Evolutionary conservation across 1,140 invertebrate genomes (phyloP).

Genomic region (Octopus sinensis): DNA sequence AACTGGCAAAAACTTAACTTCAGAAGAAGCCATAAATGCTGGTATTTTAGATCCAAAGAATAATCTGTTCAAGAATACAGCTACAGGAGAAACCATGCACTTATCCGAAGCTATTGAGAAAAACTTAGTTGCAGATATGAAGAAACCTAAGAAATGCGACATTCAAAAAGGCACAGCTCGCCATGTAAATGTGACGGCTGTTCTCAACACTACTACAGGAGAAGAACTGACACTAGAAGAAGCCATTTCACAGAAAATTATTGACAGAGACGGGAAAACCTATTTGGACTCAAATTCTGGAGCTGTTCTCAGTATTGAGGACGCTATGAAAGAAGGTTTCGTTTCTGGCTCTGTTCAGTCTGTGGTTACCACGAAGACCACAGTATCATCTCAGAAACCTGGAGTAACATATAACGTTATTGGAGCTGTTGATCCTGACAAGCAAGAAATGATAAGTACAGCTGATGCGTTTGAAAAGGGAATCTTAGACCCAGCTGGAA

Average conservation of each 20-base stretch:
- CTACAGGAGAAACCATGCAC: constrained; percentile 63
- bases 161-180: constrained; percentile 75
- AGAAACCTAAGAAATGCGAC: constrained; percentile 72
- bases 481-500: constrained; percentile 52
- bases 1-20: constrained; percentile 69
- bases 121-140: constrained; percentile 72
- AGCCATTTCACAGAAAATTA: constrained; percentile 42
- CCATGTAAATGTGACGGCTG: constrained; percentile 40
- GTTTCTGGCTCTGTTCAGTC: constrained; percentile 64
- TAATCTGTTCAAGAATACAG: constrained; percentile 70
- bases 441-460: constrained; percentile 35
- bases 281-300: constrained; percentile 55
- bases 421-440: constrained; percentile 80
- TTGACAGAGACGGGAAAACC: constrained; percentile 58
- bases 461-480: constrained; percentile 50
- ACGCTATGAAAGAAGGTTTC: constrained; percentile 74
- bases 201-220: constrained; percentile 70
- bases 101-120: constrained; percentile 74
- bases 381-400: constrained; percentile 33
- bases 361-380: constrained; percentile 51
- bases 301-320: constrained; percentile 67
- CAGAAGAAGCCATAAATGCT: constrained; percentile 59
- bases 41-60: constrained; percentile 49
- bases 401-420: constrained; percentile 57
- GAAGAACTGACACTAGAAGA: constrained; percentile 68